phyloP scores from a whole-genome alignment of 2,113 vertebrate genomes.

The Gadus chalcogrammus region DNA sequence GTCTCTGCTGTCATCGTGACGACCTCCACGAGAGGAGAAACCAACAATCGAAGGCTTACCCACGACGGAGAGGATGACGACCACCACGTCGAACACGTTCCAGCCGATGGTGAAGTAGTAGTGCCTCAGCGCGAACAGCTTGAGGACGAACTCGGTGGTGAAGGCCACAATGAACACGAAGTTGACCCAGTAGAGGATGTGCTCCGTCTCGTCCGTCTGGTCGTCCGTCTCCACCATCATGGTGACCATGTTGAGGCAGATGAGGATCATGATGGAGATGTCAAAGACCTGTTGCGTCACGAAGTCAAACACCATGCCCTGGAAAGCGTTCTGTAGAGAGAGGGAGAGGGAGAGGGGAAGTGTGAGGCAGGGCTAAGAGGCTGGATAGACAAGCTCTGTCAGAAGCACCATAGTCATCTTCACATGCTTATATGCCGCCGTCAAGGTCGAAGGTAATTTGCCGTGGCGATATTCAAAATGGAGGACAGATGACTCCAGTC shows the following conservation, averaged over 20 bases:
- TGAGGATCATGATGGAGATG: slow-evolving; percentile 98
- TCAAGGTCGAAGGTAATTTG: background rate
- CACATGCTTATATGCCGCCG: too few species aligned
- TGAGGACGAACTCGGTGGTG: slow-evolving; percentile 94
- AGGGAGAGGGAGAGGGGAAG: background rate
- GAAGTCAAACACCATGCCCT: slow-evolving; percentile 95
- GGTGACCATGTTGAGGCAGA: slow-evolving; percentile 99
- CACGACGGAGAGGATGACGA: slow-evolving; percentile 97
- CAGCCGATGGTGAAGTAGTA: slow-evolving; percentile 99
- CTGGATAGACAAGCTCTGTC: too few species aligned
- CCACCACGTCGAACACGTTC: slow-evolving; percentile 98
- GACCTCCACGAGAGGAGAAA: background rate
- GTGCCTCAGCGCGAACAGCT: slow-evolving; percentile 92
- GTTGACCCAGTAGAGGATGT: slow-evolving; percentile 96
- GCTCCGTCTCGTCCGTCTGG: slow-evolving; percentile 87
- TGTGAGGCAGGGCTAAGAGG: background rate
- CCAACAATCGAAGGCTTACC: slow-evolving; percentile 77
- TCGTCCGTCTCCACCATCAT: slow-evolving; percentile 99
- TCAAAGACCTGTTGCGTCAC: slow-evolving; percentile 98
- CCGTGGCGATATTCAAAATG: background rate
- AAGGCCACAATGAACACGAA: slow-evolving; percentile 94
- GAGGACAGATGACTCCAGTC: background rate
- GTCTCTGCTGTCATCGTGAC: background rate
- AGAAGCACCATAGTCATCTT: too few species aligned
- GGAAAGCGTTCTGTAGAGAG: slow-evolving; percentile 84